These are phyloP conservation scores for Sturnus vulgaris DNA, from an alignment of 2,113 vertebrate genomes.

Conservation along the genomic window DNA sequence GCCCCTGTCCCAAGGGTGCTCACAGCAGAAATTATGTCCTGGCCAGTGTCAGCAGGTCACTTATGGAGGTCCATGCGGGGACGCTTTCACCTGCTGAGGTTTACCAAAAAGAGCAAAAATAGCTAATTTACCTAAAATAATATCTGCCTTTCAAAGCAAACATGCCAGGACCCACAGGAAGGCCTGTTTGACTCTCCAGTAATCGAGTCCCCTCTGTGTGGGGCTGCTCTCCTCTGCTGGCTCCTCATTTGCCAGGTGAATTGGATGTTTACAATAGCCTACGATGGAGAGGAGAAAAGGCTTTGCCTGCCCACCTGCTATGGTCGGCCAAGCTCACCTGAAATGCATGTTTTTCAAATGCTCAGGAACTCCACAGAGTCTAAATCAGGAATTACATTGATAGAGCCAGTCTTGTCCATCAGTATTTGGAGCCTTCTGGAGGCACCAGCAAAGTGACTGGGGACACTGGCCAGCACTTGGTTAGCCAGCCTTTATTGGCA, in stretches of 20 bases:
- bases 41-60: not conserved
- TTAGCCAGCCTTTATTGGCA: not conserved
- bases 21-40: fast-evolving
- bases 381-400: not conserved
- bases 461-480: not conserved
- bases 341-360: not conserved
- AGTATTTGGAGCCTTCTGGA: not conserved
- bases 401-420: not conserved
- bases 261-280: not conserved
- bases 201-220: fast-evolving
- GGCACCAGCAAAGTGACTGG: not conserved
- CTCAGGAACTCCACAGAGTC: not conserved
- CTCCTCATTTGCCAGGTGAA: not conserved
- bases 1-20: not conserved
- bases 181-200: not conserved
- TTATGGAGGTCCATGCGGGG: not conserved
- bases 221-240: not conserved
- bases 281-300: not conserved
- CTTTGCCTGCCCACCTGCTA: not conserved
- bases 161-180: not conserved
- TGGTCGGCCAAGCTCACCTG: not conserved
- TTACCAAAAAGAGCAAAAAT: not conserved
- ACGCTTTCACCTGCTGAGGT: not conserved
- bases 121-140: not conserved
- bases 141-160: not conserved